Conservation (phyloP, 2,113 vertebrate species). For the Microcebus murinus region DNA sequence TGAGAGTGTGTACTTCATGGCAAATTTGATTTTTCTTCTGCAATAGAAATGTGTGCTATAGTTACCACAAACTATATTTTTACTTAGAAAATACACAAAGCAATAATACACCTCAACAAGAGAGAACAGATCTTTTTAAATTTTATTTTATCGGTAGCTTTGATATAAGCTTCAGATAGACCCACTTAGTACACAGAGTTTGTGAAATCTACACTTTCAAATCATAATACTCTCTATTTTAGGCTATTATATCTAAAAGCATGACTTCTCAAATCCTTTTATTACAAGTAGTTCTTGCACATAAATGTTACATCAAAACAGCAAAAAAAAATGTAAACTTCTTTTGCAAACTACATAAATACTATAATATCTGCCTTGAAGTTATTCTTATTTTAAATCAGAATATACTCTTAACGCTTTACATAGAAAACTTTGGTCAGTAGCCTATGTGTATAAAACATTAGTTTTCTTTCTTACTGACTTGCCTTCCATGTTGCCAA, state of each 20-base stretch:
- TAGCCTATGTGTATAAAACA: neutral
- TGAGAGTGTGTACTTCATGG: neutral
- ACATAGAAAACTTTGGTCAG: conserved; percentile 55
- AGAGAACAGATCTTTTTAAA: conserved; percentile 58
- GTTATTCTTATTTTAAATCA: conserved; percentile 57
- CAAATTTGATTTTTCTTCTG: conserved; percentile 62
- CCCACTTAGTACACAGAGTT: conserved; percentile 43
- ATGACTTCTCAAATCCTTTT: conserved; percentile 71
- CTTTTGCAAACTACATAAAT: conserved; percentile 74
- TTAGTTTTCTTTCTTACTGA: conserved; percentile 14
- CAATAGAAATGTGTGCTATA: conserved; percentile 35
- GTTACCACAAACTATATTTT: conserved; percentile 54
- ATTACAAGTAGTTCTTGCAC: conserved; percentile 84
- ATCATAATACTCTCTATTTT: conserved; percentile 59
- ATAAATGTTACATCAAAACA: conserved; percentile 75
- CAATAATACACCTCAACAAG: conserved; percentile 61
- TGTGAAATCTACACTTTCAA: conserved; percentile 57
- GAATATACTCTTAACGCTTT: conserved; percentile 52
- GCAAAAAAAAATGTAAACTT: conserved; percentile 77
- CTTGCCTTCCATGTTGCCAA: conserved; percentile 22
- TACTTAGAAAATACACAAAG: conserved; percentile 62
- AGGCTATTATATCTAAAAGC: conserved; percentile 71
- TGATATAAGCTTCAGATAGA: conserved; percentile 73
- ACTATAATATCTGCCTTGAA: conserved; percentile 67
- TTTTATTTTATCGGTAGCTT: conserved; percentile 82